Conservation (phyloP, 2,888 invertebrate genomes). For the Ectemnius cavifrons region DNA sequence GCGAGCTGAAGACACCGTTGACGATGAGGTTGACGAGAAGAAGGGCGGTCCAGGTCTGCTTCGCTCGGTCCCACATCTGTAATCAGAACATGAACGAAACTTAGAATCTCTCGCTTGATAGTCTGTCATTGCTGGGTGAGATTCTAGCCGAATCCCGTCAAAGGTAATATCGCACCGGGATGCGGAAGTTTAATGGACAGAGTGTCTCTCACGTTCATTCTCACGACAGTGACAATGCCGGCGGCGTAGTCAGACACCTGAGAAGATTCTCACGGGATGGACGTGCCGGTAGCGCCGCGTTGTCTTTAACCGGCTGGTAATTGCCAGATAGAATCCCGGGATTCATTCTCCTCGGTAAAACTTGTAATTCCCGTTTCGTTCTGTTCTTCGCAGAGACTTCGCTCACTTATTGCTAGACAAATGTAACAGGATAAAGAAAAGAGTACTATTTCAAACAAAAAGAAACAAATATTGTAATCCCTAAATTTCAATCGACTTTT, state of each 20-base stretch:
- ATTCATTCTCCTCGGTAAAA: slow-evolving; percentile 3
- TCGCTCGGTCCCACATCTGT: slow-evolving; percentile 71
- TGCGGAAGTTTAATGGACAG: background rate
- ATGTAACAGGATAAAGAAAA: background rate
- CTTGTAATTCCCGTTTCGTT: background rate
- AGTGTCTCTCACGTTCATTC: slow-evolving; percentile 15
- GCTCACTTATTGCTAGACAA: background rate
- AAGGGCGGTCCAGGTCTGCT: slow-evolving; percentile 59
- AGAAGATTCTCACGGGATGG: slow-evolving; percentile 64
- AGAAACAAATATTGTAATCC: too few species aligned
- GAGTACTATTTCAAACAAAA: too few species aligned
- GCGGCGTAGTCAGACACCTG: slow-evolving; percentile 36
- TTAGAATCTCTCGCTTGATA: background rate
- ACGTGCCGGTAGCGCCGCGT: slow-evolving; percentile 10
- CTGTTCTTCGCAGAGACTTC: slow-evolving; percentile 18
- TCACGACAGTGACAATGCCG: slow-evolving; percentile 34
- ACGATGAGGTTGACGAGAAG: slow-evolving; percentile 64
- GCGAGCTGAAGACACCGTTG: slow-evolving; percentile 61
- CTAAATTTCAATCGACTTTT: too few species aligned
- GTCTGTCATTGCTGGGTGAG: too few species aligned
- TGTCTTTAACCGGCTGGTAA: slow-evolving; percentile 38
- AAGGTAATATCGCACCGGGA: background rate
- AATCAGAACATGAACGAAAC: slow-evolving; percentile 48
- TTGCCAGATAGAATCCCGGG: slow-evolving; percentile 36
- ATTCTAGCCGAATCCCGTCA: too few species aligned